A percentile compares a stretch with the other conserved stretches of the same genome.
Evolutionary conservation across 2,797 vertebrate genomes (phyloP).

Genomic region (Taenioides sp.): DNA sequence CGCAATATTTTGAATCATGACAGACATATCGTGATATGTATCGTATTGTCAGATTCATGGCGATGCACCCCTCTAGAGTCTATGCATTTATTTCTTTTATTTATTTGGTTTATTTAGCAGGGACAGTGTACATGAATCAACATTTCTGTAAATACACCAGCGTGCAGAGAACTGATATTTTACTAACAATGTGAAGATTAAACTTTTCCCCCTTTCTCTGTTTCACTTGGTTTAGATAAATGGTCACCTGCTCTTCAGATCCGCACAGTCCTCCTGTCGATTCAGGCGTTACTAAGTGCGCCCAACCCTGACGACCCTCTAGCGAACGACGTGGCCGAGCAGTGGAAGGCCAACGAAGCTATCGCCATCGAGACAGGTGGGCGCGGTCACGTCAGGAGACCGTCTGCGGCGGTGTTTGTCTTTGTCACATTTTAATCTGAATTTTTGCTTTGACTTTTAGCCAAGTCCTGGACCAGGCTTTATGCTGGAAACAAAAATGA

Average conservation of each 20-base stretch:
- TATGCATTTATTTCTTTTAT: no score
- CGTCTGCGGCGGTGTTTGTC: background rate
- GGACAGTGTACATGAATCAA: no score
- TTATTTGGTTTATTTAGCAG: no score
- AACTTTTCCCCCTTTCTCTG: background rate
- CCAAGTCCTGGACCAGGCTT: conserved; percentile 98
- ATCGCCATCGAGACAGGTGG: conserved; percentile 98
- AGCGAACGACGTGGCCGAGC: conserved; percentile 98
- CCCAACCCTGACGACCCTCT: conserved; percentile 98
- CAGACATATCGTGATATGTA: no score
- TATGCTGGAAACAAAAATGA: conserved; percentile 91
- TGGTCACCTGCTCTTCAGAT: conserved; percentile 99
- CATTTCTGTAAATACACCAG: no score
- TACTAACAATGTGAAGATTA: background rate
- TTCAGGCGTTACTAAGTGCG: conserved; percentile 99
- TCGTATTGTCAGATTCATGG: no score
- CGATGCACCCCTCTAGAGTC: no score
- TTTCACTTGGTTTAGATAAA: conserved; percentile 82
- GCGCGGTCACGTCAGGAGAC: background rate
- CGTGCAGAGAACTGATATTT: no score
- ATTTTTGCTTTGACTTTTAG: conserved; percentile 72
- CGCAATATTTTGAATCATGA: no score
- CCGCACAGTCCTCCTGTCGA: conserved; percentile 98
- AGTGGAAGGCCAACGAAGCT: conserved; percentile 98
- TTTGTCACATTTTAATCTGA: background rate